phyloP scores from a whole-genome alignment of 2,888 invertebrate species.

The Calliphora vomitoria region DNA sequence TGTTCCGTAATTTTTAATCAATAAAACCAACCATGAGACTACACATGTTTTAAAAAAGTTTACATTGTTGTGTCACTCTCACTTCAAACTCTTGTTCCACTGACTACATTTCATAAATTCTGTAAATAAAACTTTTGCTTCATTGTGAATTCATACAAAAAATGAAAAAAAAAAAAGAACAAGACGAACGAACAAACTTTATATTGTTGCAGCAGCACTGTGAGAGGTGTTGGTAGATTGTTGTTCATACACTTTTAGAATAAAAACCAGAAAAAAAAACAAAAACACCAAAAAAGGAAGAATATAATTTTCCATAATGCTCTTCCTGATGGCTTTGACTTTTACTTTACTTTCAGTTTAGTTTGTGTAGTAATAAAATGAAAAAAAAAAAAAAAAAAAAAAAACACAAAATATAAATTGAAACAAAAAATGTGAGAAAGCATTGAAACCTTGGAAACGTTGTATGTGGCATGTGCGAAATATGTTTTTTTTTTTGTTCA shows the following conservation, averaged over 20 bases:
- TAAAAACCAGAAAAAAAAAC: background rate
- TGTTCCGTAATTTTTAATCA: background rate
- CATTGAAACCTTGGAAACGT: conserved; percentile 49
- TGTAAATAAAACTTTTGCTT: conserved; percentile 35
- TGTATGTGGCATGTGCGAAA: conserved; percentile 47
- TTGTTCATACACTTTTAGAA: background rate
- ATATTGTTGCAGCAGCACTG: conserved; percentile 3
- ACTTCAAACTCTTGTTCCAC: conserved; percentile 10
- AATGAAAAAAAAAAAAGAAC: background rate
- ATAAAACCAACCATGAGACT: conserved; percentile 20
- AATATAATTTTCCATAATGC: conserved; percentile 14
- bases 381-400: background rate
- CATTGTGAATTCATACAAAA: conserved; percentile 6
- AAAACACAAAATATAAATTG: background rate
- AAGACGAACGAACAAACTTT: conserved; percentile 20
- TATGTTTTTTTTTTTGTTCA: background rate
- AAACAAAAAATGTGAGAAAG: background rate
- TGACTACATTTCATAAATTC: conserved; percentile 31
- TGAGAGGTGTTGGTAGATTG: conserved; percentile 23
- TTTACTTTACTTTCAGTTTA: conserved; percentile 48
- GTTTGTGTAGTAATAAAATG: conserved; percentile 13
- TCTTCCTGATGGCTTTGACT: conserved; percentile 53
- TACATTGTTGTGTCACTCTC: conserved; percentile 31
- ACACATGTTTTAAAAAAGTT: conserved; percentile 25
- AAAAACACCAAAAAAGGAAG: conserved; percentile 12